Evolutionary conservation across 1,140 invertebrate genomes (phyloP), one percentile per base, ranked within the genome.

Genomic region (Danaus melanippus): DNA sequence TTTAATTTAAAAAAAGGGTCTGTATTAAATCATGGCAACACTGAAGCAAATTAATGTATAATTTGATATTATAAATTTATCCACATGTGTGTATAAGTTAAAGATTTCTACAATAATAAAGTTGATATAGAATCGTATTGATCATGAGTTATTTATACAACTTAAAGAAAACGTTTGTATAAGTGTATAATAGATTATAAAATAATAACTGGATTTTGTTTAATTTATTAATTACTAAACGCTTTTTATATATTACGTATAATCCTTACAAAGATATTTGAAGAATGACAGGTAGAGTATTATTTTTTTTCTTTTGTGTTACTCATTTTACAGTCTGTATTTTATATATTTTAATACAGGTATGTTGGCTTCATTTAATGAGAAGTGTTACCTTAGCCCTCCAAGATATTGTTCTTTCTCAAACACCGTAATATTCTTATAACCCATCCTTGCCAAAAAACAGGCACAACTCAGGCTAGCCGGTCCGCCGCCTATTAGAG

Each of bases 391-490:
- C 93, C 94, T 96, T 0, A 99, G 88, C 5, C 98, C 98, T 6
- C 98, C 98, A 32, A 96, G 76, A 79, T 92, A 97, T 4, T 91
- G 84, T 66, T 97, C 84, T 71, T 95, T 97, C 81, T 99, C 98
- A 84, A 95, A 99, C 63, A 99, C 94, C 0, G 94, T 97, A 3
- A 99, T 88, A 74, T 98, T 88, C 4, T 91, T 90, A 72, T 99
- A 99, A 0, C 98, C 98, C 7, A 99, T 86, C 42, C 98, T 89
- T 0, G 92, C 97, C 3, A 99, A 86, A 86, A 97, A 99, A 8
- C 97, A 97, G 4, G 97, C 97, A 83, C 98, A 99, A 5, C 97
- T 98, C 40, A 99, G 90, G n/a, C 95, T 97, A 4, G 98, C 96
- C 0, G 98, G 98, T 0, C 98, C 98, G 72, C 96, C 97, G 8